These are phyloP conservation scores for Coenonympha glycerion DNA, from an alignment of 2,888 invertebrate species.

Conservation along the genomic window DNA sequence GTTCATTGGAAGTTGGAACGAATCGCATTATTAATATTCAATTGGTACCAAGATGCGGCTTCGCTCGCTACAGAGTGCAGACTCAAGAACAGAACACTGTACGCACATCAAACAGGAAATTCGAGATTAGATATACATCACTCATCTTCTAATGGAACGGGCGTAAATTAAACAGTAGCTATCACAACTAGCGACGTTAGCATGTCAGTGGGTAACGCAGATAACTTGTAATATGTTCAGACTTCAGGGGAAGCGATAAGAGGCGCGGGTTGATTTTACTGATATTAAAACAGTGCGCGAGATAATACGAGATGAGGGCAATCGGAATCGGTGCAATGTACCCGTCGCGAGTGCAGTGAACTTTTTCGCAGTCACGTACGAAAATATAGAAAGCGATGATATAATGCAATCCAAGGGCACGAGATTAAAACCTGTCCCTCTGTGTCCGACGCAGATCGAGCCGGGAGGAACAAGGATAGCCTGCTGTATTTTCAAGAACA, in stretches of 20 bases:
- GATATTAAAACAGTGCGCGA: constrained; percentile 22
- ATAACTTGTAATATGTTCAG: constrained; percentile 54
- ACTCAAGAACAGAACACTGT: constrained; percentile 4
- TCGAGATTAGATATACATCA: constrained; percentile 36
- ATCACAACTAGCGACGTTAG: constrained; percentile 44
- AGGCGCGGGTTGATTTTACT: constrained; percentile 30
- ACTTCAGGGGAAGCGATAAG: constrained; percentile 37
- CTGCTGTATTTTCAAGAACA: neutral
- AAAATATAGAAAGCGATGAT: constrained; percentile 46
- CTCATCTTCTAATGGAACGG: constrained; percentile 33
- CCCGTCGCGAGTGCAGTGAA: constrained; percentile 53
- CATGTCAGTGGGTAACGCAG: constrained; percentile 57
- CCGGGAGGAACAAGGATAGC: constrained; percentile 26
- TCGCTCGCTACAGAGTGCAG: neutral
- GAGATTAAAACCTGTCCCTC: constrained; percentile 44
- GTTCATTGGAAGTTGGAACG: constrained; percentile 38
- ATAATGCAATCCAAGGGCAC: constrained; percentile 56
- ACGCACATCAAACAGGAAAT: constrained; percentile 36
- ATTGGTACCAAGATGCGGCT: constrained; percentile 40
- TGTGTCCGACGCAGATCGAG: constrained; percentile 40
- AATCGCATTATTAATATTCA: constrained; percentile 37
- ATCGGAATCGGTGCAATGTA: constrained; percentile 38
- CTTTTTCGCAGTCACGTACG: constrained; percentile 44
- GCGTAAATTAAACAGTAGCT: constrained; percentile 43
- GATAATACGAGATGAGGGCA: constrained; percentile 11